Conservation (phyloP, 2,888 invertebrate species). For the Drosophila lacicola region DNA sequence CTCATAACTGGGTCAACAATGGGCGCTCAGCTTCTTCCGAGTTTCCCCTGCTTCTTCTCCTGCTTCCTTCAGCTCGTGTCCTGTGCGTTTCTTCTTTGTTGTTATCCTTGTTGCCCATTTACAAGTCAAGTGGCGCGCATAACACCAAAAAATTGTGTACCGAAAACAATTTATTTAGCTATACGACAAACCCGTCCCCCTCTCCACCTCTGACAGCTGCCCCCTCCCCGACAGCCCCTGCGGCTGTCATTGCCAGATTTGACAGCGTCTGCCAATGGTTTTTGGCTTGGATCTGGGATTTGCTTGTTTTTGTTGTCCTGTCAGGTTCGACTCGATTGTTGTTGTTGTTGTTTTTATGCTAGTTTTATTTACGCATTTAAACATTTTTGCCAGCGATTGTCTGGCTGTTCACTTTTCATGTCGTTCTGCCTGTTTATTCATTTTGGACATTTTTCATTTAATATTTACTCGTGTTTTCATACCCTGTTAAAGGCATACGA, state of each 20-base stretch:
- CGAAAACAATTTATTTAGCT: constrained; percentile 76
- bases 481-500: neutral
- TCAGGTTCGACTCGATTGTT: constrained; percentile 16
- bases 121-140: constrained; percentile 75
- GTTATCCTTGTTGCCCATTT: constrained; percentile 57
- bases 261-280: constrained; percentile 67
- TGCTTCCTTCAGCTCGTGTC: neutral
- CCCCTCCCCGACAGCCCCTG: neutral
- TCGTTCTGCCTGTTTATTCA: constrained; percentile 11
- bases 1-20: constrained; percentile 76
- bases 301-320: constrained; percentile 28
- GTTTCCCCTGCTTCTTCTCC: neutral
- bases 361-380: constrained; percentile 56
- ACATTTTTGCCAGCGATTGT: constrained; percentile 18
- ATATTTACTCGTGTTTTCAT: constrained; percentile 13
- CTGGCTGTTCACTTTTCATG: constrained; percentile 29
- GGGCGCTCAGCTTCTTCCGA: constrained; percentile 5
- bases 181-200: too few relatives aligned
- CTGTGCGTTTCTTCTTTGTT: constrained; percentile 20
- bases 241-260: constrained; percentile 72
- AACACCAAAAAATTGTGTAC: constrained; percentile 77
- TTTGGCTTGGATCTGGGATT: constrained; percentile 44
- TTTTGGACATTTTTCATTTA: constrained; percentile 38
- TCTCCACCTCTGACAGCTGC: neutral
- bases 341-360: constrained; percentile 31